Conservation (phyloP, 1,140 invertebrate species). For the Nasonia longicornis region DNA sequence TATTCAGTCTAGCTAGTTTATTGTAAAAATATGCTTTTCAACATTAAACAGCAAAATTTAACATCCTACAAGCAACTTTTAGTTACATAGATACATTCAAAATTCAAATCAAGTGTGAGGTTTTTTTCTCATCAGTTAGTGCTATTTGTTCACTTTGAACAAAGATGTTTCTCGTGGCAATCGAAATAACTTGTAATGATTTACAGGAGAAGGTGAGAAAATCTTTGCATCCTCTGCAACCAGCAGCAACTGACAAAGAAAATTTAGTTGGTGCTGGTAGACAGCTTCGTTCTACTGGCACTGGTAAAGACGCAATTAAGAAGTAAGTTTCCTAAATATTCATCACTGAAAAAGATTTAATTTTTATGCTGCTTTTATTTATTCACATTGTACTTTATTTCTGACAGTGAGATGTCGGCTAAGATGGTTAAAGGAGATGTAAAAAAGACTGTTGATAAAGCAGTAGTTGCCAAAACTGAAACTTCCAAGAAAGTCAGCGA, state of each 20-base stretch:
- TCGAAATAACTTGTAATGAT: background rate
- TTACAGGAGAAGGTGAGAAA: slow-evolving; percentile 66
- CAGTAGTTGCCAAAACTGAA: slow-evolving; percentile 8
- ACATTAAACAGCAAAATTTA: background rate
- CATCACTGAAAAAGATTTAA: slow-evolving; percentile 8
- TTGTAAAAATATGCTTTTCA: background rate
- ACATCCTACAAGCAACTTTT: background rate
- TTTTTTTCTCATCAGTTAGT: background rate
- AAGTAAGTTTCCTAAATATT: slow-evolving; percentile 53
- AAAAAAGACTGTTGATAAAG: slow-evolving; percentile 44
- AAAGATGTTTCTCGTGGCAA: background rate
- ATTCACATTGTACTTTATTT: slow-evolving; percentile 22
- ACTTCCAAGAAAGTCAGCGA: slow-evolving; percentile 23
- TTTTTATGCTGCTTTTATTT: background rate
- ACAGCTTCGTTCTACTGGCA: slow-evolving; percentile 53
- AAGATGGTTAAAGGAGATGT: slow-evolving; percentile 48
- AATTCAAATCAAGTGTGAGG: background rate
- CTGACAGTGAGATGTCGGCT: slow-evolving; percentile 51
- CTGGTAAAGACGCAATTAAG: slow-evolving; percentile 53
- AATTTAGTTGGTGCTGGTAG: slow-evolving; percentile 73
- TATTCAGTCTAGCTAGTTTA: background rate
- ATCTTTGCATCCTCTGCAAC: slow-evolving; percentile 75
- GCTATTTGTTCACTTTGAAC: background rate
- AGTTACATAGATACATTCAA: background rate
- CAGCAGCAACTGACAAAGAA: slow-evolving; percentile 73